These are phyloP conservation scores for Vireo altiloquus DNA, from an alignment of 2,113 vertebrate species.

Conservation along the genomic window DNA sequence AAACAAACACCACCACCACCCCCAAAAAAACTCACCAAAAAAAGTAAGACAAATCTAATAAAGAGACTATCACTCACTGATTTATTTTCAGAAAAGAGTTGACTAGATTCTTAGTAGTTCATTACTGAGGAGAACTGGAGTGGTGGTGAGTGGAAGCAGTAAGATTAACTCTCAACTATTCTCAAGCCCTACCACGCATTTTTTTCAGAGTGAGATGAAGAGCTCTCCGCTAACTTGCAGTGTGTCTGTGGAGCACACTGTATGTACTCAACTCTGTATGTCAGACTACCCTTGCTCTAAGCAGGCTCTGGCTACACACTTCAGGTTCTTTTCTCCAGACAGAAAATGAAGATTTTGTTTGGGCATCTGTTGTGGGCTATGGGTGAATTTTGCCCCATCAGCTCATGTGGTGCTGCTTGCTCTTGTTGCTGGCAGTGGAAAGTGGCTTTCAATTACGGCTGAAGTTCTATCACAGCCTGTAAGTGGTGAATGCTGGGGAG, in stretches of 20 bases:
- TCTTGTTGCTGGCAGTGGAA: not conserved
- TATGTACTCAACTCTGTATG: not conserved
- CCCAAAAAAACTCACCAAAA: not conserved
- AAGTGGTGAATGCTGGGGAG: not conserved
- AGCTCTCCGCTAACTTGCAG: not conserved
- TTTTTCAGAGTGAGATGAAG: not conserved
- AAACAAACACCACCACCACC: not conserved
- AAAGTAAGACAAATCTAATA: not conserved
- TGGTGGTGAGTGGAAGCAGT: not conserved
- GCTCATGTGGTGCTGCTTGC: not conserved
- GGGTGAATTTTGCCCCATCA: not conserved
- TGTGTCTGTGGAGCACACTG: not conserved
- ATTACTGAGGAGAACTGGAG: not conserved
- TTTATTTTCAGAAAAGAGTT: not conserved
- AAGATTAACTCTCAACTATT: not conserved
- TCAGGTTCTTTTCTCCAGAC: not conserved
- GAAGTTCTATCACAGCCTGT: not conserved
- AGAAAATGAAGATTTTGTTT: not conserved
- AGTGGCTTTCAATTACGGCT: slow-evolving; percentile 10
- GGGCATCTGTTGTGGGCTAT: not conserved
- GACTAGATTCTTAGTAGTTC: not conserved
- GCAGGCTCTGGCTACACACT: not conserved
- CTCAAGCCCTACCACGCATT: not conserved
- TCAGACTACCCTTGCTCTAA: not conserved
- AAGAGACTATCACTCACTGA: not conserved